phyloP scores from a whole-genome alignment of 2,797 vertebrate genomes.

The Mionectes olivaceus region DNA sequence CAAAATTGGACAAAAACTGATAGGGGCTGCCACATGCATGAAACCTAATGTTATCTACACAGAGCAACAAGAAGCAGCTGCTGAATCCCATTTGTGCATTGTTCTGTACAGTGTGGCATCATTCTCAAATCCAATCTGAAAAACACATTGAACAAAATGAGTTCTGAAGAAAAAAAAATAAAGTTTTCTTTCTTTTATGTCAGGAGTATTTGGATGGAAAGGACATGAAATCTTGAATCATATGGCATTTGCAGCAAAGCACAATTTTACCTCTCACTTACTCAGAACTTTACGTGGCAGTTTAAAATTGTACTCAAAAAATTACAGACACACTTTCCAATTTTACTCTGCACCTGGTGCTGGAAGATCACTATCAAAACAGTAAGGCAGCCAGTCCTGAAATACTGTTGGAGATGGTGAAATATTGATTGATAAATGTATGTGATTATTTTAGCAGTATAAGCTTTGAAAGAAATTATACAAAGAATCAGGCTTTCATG shows the following conservation, averaged over 20 bases:
- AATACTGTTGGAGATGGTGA: background rate
- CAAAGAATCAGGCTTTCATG: background rate
- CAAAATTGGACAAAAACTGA: background rate
- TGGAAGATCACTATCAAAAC: background rate
- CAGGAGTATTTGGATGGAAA: background rate
- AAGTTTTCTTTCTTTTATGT: background rate
- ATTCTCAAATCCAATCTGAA: background rate
- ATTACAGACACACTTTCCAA: background rate
- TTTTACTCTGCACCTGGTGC: background rate
- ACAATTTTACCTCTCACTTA: background rate
- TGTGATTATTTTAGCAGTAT: background rate
- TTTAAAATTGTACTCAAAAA: background rate
- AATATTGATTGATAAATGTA: background rate
- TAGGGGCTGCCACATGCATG: background rate
- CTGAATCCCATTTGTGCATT: background rate
- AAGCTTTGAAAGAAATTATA: background rate
- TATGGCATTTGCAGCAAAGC: background rate
- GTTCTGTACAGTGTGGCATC: background rate
- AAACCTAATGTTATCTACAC: background rate
- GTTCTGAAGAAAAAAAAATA: background rate
- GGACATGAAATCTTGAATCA: background rate
- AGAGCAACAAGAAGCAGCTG: background rate
- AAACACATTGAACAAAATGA: background rate
- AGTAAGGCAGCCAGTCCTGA: background rate
- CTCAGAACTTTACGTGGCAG: background rate